Evolutionary conservation across 2,888 invertebrate species (phyloP), one percentile per base, ranked within the genome.

Genomic region (Ecliptopera silaceata): DNA sequence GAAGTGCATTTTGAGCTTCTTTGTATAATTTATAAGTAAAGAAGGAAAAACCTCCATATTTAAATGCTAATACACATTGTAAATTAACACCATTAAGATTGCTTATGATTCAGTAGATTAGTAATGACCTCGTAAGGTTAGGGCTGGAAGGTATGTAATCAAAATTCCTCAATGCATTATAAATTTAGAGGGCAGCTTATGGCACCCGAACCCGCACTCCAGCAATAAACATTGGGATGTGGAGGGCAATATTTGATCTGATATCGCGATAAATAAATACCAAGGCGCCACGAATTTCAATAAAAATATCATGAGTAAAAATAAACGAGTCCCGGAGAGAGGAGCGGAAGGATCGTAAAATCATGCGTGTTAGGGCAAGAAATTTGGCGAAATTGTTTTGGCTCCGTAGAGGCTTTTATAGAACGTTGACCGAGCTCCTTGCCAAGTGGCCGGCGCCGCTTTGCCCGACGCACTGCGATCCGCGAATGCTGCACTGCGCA

Each of bases 351-450:
- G 85, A 77, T 86, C 85, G 83, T 88, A 89, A 88, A 89, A 78
- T 80, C 83, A 84, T 84, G 87, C 86, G 85, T 88, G 84, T 81
- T 83, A 79, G 80, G 84, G 80, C 84, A 86, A 84, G 88, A 84
- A 85, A 84, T 88, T 89, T 84, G 86, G 84, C 78, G 79, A 86
- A 91, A 91, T 90, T 89, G 89, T 88, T 89, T 90, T 90, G 91
- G 91, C 82, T 80, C 75, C 81, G 78, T 74, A 75, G 76, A 88
- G 88, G 88, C 88, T 87, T 88, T 90, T 88, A 88, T 88, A 77
- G 81, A 77, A 89, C 88, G 81, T 81, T 90, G 90, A 90, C 89
- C 89, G 89, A 84, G 77, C 69, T 75, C 76, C 69, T 72, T 90
- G 91, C 91, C 91, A 91, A 90, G 83, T 82, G 74, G 78, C 82